Evolutionary conservation across 2,113 vertebrate genomes (phyloP), one percentile per base, ranked within the genome.

Genomic region (Alligator mississippiensis): DNA sequence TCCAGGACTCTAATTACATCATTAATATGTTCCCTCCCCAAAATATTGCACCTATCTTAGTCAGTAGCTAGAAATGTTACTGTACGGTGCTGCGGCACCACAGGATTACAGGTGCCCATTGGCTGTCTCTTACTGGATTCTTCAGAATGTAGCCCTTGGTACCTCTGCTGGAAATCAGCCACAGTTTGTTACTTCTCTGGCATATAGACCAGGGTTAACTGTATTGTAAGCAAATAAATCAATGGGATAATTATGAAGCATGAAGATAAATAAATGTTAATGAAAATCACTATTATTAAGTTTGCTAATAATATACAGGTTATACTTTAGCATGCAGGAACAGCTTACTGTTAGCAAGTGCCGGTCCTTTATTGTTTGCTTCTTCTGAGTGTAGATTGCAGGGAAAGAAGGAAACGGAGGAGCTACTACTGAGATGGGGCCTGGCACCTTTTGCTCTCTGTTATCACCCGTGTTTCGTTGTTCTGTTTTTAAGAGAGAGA

Each of bases 331-430:
- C 34, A 21, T 28, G 60, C 57, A 63, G 59, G 63, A 63, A 91
- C 78, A 78, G 79, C 98, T 99, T 98, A 99, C 99, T 98, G 97
- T 97, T 82, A 98, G 93, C 77, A 98, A 94, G 92, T 98, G 98
- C 27, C 98, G 98, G 94, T 98, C 98, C 95, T 99, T 99, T 95
- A 98, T 98, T 47, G 98, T 97, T 4, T 98, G 98, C 84, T 98
- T 98, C 93, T 98, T 98, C 94, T 99, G 98, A 96, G 94, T 95
- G 93, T 96, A 92, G 81, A 98, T 95, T 60, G 98, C 97, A 47
- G 98, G 98, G 88, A 98, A 98, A 86, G 98, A 88, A 54, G 98
- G 98, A 97, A 99, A 98, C 2, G 98, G 98, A 12, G 99, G 99
- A 87, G 96, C 98, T 82, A 98, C 97, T 58, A 98, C 97, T 2